Base-by-base conservation (phyloP, 2,797 vertebrate species). In the Antennarius maculatus region DNA sequence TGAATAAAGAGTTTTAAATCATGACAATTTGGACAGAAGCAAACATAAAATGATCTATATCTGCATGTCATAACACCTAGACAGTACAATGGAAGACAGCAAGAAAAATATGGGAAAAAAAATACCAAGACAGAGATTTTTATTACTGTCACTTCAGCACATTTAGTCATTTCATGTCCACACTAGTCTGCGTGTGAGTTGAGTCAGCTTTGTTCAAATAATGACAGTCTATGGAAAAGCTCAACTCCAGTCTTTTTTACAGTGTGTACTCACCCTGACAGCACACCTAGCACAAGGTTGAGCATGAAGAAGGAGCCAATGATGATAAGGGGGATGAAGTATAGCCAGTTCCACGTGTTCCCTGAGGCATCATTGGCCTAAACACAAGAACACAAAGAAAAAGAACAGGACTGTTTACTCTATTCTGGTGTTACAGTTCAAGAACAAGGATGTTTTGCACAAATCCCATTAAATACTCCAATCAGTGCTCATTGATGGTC, bases 251-350 rank as follows among this genome's bases (percentile, higher is more conserved):
- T 34, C 5, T 34, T 34, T 2, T 34, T 34, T 16, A 29, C 31
- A 42, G 39, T 54, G 11, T 46, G 47, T 74, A 88, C 95, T 93
- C 72, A 94, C 92, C 93, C 93, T 43, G 93, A 94, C 80, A 99
- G 90, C 77, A 99, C 97, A 0, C 97, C 97, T 77, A 99, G 92
- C 63, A 98, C 97, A 91, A 98, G 90, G 92, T 99, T 99, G 79
- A 99, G 95, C 97, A 99, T 99, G 94, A 99, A 99, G 94, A 99
- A 99, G 76, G 97, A 98, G 31, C 97, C 97, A 0, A 99, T 97
- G 93, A 99, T 97, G 93, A 99, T 99, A 90, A 99, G 95, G 1
- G 96, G 97, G 83, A 99, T 96, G 92, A 99, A 99, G 90, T 99
- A 99, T 28, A 99, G 92, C 97, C 97, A 99, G 83, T 99, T 99